Percentiles rank a stretch among this genome's conserved stretches.
Conservation (phyloP, 92 coral and sea anemone species). For the Zoanthus sociatus region DNA sequence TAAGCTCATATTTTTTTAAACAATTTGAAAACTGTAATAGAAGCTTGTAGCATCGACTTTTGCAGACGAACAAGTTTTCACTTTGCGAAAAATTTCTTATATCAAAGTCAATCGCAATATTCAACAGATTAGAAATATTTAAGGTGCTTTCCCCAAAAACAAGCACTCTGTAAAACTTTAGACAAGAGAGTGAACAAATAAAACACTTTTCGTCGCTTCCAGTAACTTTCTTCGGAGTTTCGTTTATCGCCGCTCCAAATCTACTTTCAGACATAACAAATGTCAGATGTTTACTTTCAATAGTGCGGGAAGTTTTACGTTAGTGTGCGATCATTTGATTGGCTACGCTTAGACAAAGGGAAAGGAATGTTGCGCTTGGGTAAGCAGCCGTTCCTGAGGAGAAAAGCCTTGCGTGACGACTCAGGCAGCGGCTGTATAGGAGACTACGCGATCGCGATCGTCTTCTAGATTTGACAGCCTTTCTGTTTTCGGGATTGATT, state of each 20-base stretch:
- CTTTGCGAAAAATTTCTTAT: slow-evolving; percentile 39
- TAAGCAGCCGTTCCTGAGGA: slow-evolving; percentile 37
- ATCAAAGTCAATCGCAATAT: slow-evolving; percentile 56
- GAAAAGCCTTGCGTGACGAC: neutral
- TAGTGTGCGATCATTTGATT: slow-evolving; percentile 1
- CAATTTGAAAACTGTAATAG: slow-evolving; percentile 36
- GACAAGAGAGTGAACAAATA: slow-evolving; percentile 43
- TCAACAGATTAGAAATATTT: slow-evolving; percentile 57
- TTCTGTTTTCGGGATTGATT: too few species aligned
- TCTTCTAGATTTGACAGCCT: too few species aligned
- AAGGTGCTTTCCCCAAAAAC: slow-evolving; percentile 62
- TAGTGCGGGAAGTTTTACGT: neutral
- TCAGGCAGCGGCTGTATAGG: slow-evolving; percentile 11
- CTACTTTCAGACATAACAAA: neutral
- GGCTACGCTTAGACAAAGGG: slow-evolving; percentile 29
- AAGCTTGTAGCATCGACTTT: slow-evolving; percentile 47
- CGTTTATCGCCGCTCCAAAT: neutral
- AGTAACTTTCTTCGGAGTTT: slow-evolving; percentile 54
- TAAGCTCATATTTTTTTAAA: slow-evolving; percentile 13
- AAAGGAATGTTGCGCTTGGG: slow-evolving; percentile 29
- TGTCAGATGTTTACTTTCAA: slow-evolving; percentile 3
- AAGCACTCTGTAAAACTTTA: slow-evolving; percentile 28
- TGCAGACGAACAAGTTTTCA: slow-evolving; percentile 58
- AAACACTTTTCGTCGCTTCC: slow-evolving; percentile 39
- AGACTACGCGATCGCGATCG: neutral